Percentiles rank a stretch among this genome's conserved stretches.
phyloP scores from a whole-genome alignment of 2,797 vertebrate species.

The Ataeniobius toweri region DNA sequence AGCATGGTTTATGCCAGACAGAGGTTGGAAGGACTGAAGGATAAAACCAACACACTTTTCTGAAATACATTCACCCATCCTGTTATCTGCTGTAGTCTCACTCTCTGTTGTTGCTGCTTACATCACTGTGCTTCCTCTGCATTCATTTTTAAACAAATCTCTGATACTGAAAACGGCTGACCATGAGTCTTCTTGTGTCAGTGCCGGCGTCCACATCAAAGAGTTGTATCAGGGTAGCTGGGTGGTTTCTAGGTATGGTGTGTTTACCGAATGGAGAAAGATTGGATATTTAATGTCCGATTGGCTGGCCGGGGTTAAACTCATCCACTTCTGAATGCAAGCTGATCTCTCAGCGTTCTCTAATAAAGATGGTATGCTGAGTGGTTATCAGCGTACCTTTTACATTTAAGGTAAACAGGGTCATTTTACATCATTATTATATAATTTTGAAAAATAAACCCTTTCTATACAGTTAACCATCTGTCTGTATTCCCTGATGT shows the following conservation, averaged over 20 bases:
- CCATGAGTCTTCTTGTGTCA: not conserved
- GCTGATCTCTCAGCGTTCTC: not conserved
- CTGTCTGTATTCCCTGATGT: too few relatives aligned
- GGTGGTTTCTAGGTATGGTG: not conserved
- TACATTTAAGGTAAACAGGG: too few relatives aligned
- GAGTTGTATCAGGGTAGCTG: not conserved
- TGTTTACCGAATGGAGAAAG: not conserved
- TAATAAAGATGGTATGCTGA: too few relatives aligned
- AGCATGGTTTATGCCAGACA: too few relatives aligned
- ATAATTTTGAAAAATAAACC: too few relatives aligned
- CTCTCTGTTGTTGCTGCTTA: not conserved
- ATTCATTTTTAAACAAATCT: not conserved
- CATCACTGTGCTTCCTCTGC: too few relatives aligned
- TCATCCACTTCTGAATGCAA: not conserved
- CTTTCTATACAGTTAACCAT: too few relatives aligned
- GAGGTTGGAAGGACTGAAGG: too few relatives aligned
- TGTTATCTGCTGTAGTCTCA: not conserved
- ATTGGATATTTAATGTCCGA: not conserved
- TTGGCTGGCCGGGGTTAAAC: not conserved
- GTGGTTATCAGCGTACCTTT: too few relatives aligned
- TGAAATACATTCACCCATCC: too few relatives aligned
- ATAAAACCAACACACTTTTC: too few relatives aligned
- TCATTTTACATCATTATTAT: too few relatives aligned
- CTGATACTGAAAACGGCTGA: not conserved
- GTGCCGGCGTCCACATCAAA: not conserved